These are phyloP conservation scores for Meiosimyza platycephala DNA, from an alignment of 2,888 invertebrate genomes.

Conservation along the genomic window DNA sequence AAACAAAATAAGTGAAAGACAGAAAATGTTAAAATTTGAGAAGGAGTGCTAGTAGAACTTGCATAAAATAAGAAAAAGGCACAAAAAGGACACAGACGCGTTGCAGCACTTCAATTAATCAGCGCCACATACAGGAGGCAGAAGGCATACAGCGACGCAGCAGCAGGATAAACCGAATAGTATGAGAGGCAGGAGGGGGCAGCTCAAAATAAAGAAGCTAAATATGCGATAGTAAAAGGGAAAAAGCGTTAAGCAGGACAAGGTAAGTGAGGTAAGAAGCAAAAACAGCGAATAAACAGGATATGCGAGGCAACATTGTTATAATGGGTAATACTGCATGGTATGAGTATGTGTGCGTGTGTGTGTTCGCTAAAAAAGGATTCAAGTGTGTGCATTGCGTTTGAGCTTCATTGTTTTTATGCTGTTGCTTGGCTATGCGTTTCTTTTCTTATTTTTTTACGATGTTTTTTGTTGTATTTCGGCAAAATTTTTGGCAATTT, in stretches of 20 bases:
- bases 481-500: slow-evolving; percentile 48
- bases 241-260: background rate
- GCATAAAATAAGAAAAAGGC: background rate
- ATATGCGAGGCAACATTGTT: slow-evolving; percentile 18
- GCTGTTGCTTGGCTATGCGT: slow-evolving; percentile 19
- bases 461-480: slow-evolving; percentile 29
- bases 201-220: background rate
- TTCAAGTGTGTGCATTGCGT: slow-evolving; percentile 27
- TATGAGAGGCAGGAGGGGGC: background rate
- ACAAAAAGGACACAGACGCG: background rate
- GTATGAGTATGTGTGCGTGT: slow-evolving; percentile 2
- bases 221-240: background rate
- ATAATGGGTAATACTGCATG: background rate
- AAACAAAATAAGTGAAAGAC: slow-evolving; percentile 33
- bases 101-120: slow-evolving; percentile 48
- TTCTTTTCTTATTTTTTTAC: slow-evolving; percentile 5
- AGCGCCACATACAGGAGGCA: slow-evolving; percentile 22
- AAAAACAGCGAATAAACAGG: slow-evolving; percentile 22
- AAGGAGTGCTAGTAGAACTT: no score
- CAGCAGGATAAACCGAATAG: background rate
- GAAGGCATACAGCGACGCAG: slow-evolving; percentile 13
- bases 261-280: background rate
- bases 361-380: slow-evolving; percentile 16
- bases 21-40: no score
- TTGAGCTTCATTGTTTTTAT: slow-evolving; percentile 4